phyloP scores from a whole-genome alignment of 1,140 invertebrate species.

The Trinorchestia longiramus region DNA sequence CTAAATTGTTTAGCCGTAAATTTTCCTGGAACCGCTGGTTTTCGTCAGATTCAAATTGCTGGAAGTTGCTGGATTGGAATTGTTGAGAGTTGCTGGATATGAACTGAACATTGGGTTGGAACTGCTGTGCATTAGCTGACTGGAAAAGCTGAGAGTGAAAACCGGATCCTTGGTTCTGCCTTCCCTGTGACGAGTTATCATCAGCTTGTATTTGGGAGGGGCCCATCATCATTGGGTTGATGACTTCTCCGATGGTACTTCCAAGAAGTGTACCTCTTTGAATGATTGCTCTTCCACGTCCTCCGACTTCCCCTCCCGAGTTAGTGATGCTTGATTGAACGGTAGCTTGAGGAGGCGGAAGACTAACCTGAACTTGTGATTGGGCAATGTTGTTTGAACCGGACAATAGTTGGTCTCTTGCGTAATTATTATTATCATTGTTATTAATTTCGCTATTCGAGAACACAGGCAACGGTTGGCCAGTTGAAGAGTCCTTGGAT shows the following conservation, averaged over 20 bases:
- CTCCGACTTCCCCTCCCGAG: not conserved
- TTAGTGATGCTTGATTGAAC: not conserved
- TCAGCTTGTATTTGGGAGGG: not conserved
- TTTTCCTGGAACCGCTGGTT: not conserved
- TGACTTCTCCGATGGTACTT: conserved; percentile 31
- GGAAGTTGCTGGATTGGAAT: not conserved
- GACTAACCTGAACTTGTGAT: conserved; percentile 20
- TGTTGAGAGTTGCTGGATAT: not conserved
- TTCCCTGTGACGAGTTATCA: not conserved
- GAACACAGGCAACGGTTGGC: conserved; percentile 21
- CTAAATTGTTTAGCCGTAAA: not conserved
- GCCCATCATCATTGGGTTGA: conserved; percentile 1
- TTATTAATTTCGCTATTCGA: not conserved
- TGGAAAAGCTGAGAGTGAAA: not conserved
- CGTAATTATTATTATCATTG: not conserved
- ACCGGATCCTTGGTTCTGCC: not conserved
- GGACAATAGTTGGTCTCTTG: conserved; percentile 10
- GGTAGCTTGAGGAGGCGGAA: not conserved
- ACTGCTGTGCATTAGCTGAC: not conserved
- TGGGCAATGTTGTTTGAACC: conserved; percentile 35
- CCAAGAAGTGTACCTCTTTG: conserved; percentile 14
- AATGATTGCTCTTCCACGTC: not conserved
- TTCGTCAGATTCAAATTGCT: not conserved
- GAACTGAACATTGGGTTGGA: not conserved
- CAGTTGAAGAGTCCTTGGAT: conserved; percentile 1